Evolutionary conservation across 1,140 invertebrate genomes (phyloP).

Genomic region (Manduca sexta): DNA sequence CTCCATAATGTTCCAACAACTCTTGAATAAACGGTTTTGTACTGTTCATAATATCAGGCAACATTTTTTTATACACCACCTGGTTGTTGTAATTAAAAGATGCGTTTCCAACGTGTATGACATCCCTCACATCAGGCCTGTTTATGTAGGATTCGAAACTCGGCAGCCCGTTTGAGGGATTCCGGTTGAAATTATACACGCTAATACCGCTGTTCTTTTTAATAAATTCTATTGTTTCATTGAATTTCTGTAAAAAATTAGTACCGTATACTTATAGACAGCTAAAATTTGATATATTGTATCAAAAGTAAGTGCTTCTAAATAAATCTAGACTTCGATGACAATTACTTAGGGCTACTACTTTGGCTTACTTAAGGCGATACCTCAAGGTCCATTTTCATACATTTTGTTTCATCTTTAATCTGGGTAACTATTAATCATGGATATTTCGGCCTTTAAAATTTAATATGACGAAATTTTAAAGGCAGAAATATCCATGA

Average conservation of each 20-base stretch:
- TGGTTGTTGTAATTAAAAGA: slow-evolving; percentile 50
- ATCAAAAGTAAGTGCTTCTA: background rate
- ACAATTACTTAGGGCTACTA: too few species aligned
- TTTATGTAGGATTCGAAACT: slow-evolving; percentile 71
- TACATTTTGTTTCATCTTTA: too few species aligned
- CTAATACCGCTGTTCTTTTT: slow-evolving; percentile 22
- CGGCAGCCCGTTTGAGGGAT: background rate
- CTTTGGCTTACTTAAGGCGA: too few species aligned
- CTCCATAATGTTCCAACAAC: slow-evolving; percentile 75
- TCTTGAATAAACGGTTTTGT: slow-evolving; percentile 79
- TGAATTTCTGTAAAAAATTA: slow-evolving; percentile 31
- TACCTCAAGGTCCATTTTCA: too few species aligned
- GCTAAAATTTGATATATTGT: too few species aligned
- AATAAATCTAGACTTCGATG: too few species aligned
- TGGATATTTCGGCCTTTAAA: too few species aligned
- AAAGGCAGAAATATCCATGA: too few species aligned
- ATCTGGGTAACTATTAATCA: too few species aligned
- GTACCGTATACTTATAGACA: background rate
- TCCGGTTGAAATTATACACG: slow-evolving; percentile 21
- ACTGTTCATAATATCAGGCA: slow-evolving; percentile 82
- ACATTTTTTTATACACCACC: slow-evolving; percentile 75
- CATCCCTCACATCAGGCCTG: slow-evolving; percentile 71
- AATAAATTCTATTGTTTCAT: slow-evolving; percentile 30
- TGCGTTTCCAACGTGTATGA: slow-evolving; percentile 68
- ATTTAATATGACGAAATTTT: too few species aligned